phyloP scores from a whole-genome alignment of 2,113 vertebrate species.

The Thryonomys swinderianus region DNA sequence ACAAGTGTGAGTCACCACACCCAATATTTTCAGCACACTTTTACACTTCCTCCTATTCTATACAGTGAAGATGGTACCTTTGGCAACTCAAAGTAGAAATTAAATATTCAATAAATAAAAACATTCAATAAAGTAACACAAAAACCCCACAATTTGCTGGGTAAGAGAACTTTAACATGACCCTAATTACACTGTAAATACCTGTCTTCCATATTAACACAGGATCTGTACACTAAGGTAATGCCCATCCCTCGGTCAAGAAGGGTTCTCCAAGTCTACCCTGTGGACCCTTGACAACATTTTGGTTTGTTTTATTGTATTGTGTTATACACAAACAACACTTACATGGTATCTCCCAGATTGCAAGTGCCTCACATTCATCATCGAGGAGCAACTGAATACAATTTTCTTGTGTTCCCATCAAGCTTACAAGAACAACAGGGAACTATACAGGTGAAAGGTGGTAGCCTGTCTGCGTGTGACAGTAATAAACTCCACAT shows the following conservation, averaged over 20 bases:
- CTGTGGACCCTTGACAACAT: not conserved
- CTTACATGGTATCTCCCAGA: not conserved
- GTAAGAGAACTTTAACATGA: not conserved
- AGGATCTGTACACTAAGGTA: not conserved
- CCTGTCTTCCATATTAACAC: not conserved
- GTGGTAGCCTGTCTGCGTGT: not conserved
- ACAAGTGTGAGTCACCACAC: too few relatives aligned
- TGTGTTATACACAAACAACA: not conserved
- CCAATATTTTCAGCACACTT: constrained; percentile 16
- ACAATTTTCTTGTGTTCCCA: constrained; percentile 10
- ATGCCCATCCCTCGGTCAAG: not conserved
- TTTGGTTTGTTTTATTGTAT: not conserved
- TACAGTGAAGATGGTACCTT: not conserved
- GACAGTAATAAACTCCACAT: not conserved
- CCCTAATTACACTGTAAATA: not conserved
- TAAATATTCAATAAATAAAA: not conserved
- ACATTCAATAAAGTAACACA: not conserved
- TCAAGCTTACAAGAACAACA: not conserved
- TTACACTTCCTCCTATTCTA: constrained; percentile 20
- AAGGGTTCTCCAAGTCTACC: not conserved
- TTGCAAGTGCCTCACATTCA: constrained; percentile 28
- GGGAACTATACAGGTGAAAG: not conserved
- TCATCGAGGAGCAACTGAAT: not conserved
- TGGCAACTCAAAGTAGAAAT: constrained; percentile 1
- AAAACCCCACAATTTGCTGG: constrained; percentile 18